Conservation (phyloP, 2,113 vertebrate species). For the Callipepla californica region DNA sequence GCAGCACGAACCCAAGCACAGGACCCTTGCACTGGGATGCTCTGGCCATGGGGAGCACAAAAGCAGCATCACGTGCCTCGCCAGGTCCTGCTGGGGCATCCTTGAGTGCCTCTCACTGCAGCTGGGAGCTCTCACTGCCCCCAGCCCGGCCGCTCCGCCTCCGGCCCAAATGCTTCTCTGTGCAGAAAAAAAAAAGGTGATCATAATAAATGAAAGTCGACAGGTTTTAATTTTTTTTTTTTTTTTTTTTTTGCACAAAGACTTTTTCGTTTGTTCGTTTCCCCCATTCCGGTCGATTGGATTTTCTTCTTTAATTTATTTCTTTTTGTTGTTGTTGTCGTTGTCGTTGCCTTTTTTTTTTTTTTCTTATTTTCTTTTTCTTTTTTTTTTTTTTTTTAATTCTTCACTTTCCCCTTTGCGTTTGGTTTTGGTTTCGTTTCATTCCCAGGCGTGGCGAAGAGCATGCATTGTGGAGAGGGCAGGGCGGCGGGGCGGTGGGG, state of each 20-base stretch:
- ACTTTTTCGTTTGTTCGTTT: no score
- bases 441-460: conserved; percentile 75
- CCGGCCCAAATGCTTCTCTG: conserved; percentile 57
- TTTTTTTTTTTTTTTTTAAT: background rate
- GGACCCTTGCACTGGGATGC: background rate
- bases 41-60: background rate
- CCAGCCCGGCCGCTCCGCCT: accelerated
- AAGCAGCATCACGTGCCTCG: background rate
- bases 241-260: conserved; percentile 33
- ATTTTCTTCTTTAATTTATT: no score
- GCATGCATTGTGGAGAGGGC: conserved; percentile 79
- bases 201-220: conserved; percentile 42
- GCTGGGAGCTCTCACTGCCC: background rate
- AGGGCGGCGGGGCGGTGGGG: conserved; percentile 22
- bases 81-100: accelerated
- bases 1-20: background rate
- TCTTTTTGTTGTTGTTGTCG: no score
- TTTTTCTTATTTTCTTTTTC: conserved; percentile 35
- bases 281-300: no score
- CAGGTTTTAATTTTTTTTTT: conserved; percentile 52
- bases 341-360: no score
- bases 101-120: background rate
- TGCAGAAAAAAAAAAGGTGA: conserved; percentile 65
- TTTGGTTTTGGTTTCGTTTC: conserved; percentile 68
- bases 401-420: conserved; percentile 34